These are phyloP conservation scores for Philypnodon macrostomus DNA, from an alignment of 2,797 vertebrate species.

Conservation along the genomic window DNA sequence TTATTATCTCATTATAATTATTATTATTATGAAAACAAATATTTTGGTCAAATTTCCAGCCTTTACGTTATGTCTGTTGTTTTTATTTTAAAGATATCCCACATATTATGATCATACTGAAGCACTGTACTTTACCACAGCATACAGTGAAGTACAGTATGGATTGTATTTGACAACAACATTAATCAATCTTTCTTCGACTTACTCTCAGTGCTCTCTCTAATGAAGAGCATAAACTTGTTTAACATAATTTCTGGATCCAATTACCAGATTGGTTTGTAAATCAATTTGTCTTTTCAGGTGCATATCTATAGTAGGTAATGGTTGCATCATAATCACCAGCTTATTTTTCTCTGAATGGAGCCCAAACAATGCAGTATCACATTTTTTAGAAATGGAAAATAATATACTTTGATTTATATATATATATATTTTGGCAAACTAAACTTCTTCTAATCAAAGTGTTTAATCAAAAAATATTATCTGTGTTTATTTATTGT, in stretches of 20 bases:
- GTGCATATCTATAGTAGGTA: neutral
- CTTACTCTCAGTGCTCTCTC: conserved; percentile 22
- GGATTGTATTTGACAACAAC: conserved; percentile 14
- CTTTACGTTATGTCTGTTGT: too few relatives aligned
- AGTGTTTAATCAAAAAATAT: too few relatives aligned
- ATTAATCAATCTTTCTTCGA: conserved; percentile 16
- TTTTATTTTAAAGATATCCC: too few relatives aligned
- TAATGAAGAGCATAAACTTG: conserved; percentile 23
- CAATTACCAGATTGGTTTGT: conserved; percentile 47
- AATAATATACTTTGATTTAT: neutral
- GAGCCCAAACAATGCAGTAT: neutral
- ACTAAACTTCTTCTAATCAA: too few relatives aligned
- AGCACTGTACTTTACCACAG: too few relatives aligned
- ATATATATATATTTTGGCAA: too few relatives aligned
- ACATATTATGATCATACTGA: too few relatives aligned
- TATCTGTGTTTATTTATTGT: too few relatives aligned
- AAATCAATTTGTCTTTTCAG: conserved; percentile 31
- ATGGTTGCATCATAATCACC: neutral
- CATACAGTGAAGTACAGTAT: conserved; percentile 9
- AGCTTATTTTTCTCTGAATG: neutral
- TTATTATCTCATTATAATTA: too few relatives aligned
- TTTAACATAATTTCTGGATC: conserved; percentile 31
- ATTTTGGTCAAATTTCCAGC: too few relatives aligned
- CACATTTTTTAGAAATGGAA: neutral
- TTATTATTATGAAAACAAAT: too few relatives aligned